Conservation (phyloP, 2,797 vertebrate genomes). For the Chelmon rostratus region DNA sequence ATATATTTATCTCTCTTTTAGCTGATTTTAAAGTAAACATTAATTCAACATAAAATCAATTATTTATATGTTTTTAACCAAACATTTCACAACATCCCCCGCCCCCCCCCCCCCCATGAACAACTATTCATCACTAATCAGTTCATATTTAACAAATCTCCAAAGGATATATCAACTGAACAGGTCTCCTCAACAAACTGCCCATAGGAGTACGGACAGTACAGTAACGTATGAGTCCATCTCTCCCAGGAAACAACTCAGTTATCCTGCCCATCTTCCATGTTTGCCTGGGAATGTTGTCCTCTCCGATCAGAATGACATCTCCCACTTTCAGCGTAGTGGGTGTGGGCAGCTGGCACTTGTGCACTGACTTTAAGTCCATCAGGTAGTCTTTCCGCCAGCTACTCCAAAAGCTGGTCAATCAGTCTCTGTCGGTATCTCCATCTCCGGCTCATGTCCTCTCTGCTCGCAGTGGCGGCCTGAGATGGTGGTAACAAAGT, state of each 20-base stretch:
- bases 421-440: background rate
- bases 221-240: background rate
- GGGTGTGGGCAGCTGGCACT: background rate
- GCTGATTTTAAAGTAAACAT: too few relatives aligned
- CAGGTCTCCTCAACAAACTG: background rate
- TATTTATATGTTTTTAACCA: too few relatives aligned
- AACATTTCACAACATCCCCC: too few relatives aligned
- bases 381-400: background rate
- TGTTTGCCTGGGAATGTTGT: background rate
- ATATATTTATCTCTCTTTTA: too few relatives aligned
- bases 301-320: background rate
- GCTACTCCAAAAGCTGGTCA: background rate
- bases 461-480: too few relatives aligned
- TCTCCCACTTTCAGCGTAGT: background rate
- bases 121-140: too few relatives aligned
- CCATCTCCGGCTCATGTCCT: background rate
- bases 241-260: background rate
- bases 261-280: background rate
- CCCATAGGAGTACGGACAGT: background rate
- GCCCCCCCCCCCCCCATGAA: too few relatives aligned
- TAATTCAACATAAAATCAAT: too few relatives aligned
- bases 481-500: background rate
- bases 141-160: too few relatives aligned
- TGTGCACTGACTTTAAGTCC: background rate
- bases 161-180: background rate